Percentiles rank a stretch among this genome's conserved stretches.
Conservation (phyloP, 2,113 vertebrate species). For the Coptodon bakossiorum region DNA sequence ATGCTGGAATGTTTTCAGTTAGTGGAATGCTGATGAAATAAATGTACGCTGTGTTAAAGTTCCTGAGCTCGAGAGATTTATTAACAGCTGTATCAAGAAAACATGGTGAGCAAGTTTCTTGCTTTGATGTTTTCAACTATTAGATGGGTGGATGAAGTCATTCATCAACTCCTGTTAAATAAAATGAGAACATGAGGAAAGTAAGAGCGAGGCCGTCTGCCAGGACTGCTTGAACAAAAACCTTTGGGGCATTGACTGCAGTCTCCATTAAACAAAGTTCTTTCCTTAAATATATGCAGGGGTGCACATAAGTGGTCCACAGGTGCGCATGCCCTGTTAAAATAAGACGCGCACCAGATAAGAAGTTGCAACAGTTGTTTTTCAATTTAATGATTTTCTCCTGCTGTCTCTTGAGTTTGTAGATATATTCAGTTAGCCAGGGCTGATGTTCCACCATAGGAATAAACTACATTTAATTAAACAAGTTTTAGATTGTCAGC, state of each 20-base stretch:
- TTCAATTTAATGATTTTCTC: too few relatives aligned
- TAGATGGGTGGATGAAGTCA: not conserved
- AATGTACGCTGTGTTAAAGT: not conserved
- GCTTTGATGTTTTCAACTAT: not conserved
- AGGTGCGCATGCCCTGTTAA: not conserved
- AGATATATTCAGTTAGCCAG: too few relatives aligned
- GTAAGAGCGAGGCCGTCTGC: not conserved
- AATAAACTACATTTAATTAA: too few relatives aligned
- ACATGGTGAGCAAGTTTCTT: not conserved
- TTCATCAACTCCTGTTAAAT: not conserved
- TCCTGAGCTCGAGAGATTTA: not conserved
- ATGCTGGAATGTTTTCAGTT: not conserved
- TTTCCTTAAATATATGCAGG: not conserved
- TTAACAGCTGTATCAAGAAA: not conserved
- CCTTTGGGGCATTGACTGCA: not conserved
- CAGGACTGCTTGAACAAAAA: not conserved
- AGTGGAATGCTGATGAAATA: not conserved
- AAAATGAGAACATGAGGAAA: not conserved
- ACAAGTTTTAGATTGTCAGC: too few relatives aligned
- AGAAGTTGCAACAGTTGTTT: not conserved
- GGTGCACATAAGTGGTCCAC: not conserved
- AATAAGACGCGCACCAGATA: accelerated
- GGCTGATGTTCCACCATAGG: too few relatives aligned
- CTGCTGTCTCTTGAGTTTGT: too few relatives aligned
- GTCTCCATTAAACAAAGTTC: not conserved